These are phyloP conservation scores for Orthosia cruda DNA, from an alignment of 2,888 invertebrate species.

Conservation along the genomic window DNA sequence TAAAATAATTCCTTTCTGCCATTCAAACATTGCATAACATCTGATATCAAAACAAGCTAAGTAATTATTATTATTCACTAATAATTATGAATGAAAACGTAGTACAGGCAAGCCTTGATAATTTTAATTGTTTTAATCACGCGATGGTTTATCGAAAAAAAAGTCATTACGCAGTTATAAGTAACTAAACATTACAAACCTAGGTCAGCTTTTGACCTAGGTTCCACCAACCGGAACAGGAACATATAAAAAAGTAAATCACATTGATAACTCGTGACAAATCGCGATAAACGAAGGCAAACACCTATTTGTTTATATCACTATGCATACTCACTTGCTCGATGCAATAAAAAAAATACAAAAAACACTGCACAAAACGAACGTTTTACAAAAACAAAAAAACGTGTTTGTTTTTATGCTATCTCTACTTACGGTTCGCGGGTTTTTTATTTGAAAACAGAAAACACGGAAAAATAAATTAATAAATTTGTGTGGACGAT, in stretches of 20 bases:
- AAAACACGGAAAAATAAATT: slow-evolving; percentile 80
- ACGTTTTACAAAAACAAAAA: slow-evolving; percentile 35
- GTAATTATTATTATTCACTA: slow-evolving; percentile 27
- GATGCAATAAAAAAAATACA: slow-evolving; percentile 19
- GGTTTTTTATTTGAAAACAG: slow-evolving; percentile 67
- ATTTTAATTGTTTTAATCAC: slow-evolving; percentile 39
- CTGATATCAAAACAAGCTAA: slow-evolving; percentile 1
- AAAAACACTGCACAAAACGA: slow-evolving; percentile 56
- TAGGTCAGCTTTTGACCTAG: slow-evolving; percentile 69
- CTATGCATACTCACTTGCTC: slow-evolving; percentile 49
- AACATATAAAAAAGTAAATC: slow-evolving; percentile 65
- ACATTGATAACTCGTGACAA: slow-evolving; percentile 64
- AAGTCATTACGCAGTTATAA: slow-evolving; percentile 15
- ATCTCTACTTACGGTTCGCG: slow-evolving; percentile 70
- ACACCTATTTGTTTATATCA: slow-evolving; percentile 62
- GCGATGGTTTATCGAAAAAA: slow-evolving; percentile 20
- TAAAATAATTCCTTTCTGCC: background rate
- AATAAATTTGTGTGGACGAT: slow-evolving; percentile 77
- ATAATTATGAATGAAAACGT: slow-evolving; percentile 49
- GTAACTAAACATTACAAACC: slow-evolving; percentile 46
- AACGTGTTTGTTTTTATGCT: slow-evolving; percentile 14
- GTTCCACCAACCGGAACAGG: slow-evolving; percentile 59
- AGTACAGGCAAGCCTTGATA: slow-evolving; percentile 34
- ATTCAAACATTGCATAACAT: slow-evolving; percentile 18
- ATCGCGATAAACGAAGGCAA: slow-evolving; percentile 60